phyloP scores from a whole-genome alignment of 2,113 vertebrate species.

The Rana temporaria region DNA sequence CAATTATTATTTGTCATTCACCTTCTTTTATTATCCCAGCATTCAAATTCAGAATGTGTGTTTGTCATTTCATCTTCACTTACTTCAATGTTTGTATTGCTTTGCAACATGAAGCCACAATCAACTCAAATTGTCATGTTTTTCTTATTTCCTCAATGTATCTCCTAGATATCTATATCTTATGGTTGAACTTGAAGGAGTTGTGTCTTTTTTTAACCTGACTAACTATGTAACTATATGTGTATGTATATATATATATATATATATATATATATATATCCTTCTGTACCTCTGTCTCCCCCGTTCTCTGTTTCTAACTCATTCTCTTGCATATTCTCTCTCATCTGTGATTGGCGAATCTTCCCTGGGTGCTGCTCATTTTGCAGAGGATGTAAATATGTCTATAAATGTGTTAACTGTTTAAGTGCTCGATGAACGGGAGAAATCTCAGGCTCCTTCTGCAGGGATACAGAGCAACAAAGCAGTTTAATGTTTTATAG shows the following conservation, averaged over 20 bases:
- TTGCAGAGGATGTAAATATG: slow-evolving; percentile 58
- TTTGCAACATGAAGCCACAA: too few species aligned
- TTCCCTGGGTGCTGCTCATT: slow-evolving; percentile 53
- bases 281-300: background rate
- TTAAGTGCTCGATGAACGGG: background rate
- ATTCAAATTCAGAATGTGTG: too few species aligned
- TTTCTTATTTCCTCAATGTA: too few species aligned
- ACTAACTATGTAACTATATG: too few species aligned
- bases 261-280: background rate
- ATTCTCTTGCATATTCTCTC: background rate
- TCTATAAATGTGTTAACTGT: slow-evolving; percentile 54
- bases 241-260: too few species aligned
- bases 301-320: slow-evolving; percentile 35
- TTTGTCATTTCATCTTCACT: too few species aligned
- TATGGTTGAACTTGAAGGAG: too few species aligned
- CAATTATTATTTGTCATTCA: too few species aligned
- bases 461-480: background rate
- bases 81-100: too few species aligned
- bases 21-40: too few species aligned
- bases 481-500: background rate
- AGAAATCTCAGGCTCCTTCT: background rate
- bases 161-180: background rate
- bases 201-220: too few species aligned
- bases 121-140: too few species aligned
- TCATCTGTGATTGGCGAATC: slow-evolving; percentile 57